Percentiles rank a stretch among this genome's conserved stretches.
Conservation (phyloP, 2,888 invertebrate genomes). For the Gibbula magus region DNA sequence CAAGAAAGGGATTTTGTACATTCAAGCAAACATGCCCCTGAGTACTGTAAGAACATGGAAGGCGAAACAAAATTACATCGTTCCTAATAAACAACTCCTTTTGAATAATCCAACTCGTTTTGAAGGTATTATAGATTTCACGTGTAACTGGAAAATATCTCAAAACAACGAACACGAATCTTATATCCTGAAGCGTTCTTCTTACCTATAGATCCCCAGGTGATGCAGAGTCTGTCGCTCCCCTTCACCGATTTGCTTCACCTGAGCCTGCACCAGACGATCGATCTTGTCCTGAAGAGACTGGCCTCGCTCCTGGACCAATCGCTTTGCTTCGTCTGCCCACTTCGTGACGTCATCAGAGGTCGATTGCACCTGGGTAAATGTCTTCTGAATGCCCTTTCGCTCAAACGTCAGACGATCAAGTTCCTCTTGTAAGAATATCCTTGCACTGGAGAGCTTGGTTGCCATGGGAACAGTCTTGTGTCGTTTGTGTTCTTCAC, state of each 20-base stretch:
- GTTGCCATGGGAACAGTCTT: constrained; percentile 56
- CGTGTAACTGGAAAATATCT: too few relatives aligned
- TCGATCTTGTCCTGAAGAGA: constrained; percentile 45
- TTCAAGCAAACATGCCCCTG: too few relatives aligned
- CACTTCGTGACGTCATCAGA: constrained; percentile 45
- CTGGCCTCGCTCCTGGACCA: constrained; percentile 48
- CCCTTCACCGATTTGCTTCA: constrained; percentile 43
- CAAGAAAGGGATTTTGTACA: too few relatives aligned
- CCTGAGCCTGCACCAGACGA: constrained; percentile 44
- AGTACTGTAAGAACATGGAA: too few relatives aligned
- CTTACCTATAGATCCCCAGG: constrained; percentile 22
- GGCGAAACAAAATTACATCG: too few relatives aligned
- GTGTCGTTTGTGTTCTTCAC: constrained; percentile 59
- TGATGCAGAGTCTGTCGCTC: constrained; percentile 43
- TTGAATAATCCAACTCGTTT: too few relatives aligned
- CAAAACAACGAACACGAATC: too few relatives aligned
- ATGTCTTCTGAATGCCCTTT: constrained; percentile 39
- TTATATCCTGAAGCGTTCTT: too few relatives aligned
- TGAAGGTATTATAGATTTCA: too few relatives aligned
- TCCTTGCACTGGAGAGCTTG: constrained; percentile 52
- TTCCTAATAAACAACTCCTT: too few relatives aligned
- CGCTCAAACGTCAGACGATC: constrained; percentile 51
- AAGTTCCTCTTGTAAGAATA: constrained; percentile 55
- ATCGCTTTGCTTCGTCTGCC: constrained; percentile 41
- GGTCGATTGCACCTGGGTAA: constrained; percentile 45